These are phyloP conservation scores for Aphelocoma californica DNA, from an alignment of 2,797 vertebrate genomes.

Conservation along the genomic window DNA sequence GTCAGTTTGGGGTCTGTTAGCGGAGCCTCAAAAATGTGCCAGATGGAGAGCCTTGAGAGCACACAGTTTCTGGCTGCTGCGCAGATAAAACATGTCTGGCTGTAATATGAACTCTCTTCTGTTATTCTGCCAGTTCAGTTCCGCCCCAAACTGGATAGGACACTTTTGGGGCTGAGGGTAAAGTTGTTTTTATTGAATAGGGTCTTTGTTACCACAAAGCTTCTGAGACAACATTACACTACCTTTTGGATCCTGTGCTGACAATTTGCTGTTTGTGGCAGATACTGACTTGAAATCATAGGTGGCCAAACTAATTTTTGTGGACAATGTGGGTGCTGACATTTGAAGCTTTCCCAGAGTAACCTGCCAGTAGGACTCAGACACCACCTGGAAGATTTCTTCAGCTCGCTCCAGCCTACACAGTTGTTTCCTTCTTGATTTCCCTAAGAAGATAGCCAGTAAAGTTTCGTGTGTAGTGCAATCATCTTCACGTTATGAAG, in stretches of 20 bases:
- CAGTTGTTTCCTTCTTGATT: neutral
- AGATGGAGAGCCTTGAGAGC: neutral
- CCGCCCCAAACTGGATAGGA: constrained; percentile 13
- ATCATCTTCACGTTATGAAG: neutral
- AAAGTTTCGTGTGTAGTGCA: neutral
- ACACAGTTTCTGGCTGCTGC: constrained; percentile 18
- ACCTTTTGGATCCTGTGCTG: constrained; percentile 41
- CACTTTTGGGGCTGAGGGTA: constrained; percentile 26
- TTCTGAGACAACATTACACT: constrained; percentile 51
- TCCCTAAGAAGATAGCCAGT: neutral
- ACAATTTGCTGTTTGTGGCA: constrained; percentile 17
- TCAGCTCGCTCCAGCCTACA: neutral
- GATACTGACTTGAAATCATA: neutral
- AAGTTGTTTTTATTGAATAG: constrained; percentile 37
- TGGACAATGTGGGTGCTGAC: constrained; percentile 10
- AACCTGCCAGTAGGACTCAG: neutral
- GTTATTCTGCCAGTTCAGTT: constrained; percentile 46
- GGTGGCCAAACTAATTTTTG: constrained; percentile 2
- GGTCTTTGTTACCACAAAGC: constrained; percentile 53
- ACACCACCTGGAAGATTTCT: neutral
- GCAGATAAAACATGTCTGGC: constrained; percentile 18
- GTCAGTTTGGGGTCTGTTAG: neutral
- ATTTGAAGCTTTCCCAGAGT: constrained; percentile 26
- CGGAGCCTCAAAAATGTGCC: neutral
- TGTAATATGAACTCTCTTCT: constrained; percentile 17